Percentiles rank a stretch among this genome's conserved stretches.
phyloP scores from a whole-genome alignment of 2,113 vertebrate genomes.

The Crotalus viridis region DNA sequence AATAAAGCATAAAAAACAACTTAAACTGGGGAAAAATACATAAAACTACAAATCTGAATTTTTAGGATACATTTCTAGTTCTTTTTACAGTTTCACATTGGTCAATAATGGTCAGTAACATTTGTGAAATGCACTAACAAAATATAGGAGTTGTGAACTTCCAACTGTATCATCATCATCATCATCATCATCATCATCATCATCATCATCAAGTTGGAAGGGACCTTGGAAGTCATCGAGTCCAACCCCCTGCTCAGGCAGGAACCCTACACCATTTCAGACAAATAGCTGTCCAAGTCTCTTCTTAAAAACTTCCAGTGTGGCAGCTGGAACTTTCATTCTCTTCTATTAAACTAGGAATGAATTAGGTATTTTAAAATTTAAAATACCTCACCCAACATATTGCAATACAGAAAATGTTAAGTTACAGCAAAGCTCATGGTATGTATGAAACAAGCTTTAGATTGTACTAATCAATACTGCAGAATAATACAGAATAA shows the following conservation, averaged over 20 bases:
- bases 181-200: no score
- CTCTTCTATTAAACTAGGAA: conserved; percentile 7
- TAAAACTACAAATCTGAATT: conserved; percentile 25
- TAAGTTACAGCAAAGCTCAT: not conserved
- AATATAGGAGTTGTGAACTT: not conserved
- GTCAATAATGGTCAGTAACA: conserved; percentile 27
- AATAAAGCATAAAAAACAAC: conserved; percentile 25
- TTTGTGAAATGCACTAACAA: conserved; percentile 20
- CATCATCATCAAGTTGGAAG: no score
- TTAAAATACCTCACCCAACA: not conserved
- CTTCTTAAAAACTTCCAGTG: no score
- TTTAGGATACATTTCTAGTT: conserved; percentile 34
- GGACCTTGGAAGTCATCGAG: no score
- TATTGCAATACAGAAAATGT: not conserved
- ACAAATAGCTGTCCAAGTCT: no score
- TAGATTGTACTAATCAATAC: not conserved
- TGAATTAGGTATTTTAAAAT: not conserved
- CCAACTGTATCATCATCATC: conserved; percentile 1
- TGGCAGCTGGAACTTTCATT: conserved; percentile 15
- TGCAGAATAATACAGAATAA: not conserved
- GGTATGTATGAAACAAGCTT: not conserved
- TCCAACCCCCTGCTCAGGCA: no score
- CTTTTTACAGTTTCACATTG: conserved; percentile 1
- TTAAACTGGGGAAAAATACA: conserved; percentile 27
- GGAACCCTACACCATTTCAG: no score